Evolutionary conservation across 2,113 vertebrate genomes (phyloP).

Genomic region (Oophaga pumilio): DNA sequence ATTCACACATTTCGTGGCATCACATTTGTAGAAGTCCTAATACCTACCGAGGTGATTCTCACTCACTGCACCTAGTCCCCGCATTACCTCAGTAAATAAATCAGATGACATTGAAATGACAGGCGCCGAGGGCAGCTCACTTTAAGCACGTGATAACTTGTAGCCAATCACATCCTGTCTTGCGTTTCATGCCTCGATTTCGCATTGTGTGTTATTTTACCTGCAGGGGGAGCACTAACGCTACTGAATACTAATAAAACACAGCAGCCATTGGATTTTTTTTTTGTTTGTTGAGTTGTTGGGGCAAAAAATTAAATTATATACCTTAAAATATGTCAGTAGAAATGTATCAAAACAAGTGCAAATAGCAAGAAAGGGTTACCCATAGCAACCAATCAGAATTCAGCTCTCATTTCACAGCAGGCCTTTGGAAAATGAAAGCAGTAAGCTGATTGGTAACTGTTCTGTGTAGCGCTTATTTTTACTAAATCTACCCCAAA

Average conservation of each 20-base stretch:
- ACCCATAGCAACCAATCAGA: slow-evolving; percentile 4
- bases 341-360: not conserved
- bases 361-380: not conserved
- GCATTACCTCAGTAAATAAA: not conserved
- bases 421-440: not conserved
- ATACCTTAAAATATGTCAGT: not conserved
- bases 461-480: not conserved
- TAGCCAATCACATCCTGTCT: not conserved
- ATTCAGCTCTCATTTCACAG: not conserved
- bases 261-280: not conserved
- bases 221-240: not conserved
- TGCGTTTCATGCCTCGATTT: slow-evolving; percentile 46
- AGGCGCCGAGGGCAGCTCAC: slow-evolving; percentile 37
- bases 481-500: not conserved
- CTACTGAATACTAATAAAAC: not conserved
- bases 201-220: not conserved
- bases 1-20: not conserved
- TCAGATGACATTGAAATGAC: not conserved
- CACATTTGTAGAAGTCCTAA: not conserved
- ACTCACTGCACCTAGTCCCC: not conserved
- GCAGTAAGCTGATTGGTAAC: not conserved
- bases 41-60: too few relatives aligned
- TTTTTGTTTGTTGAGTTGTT: not conserved
- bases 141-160: not conserved
- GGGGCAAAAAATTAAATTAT: not conserved